Evolutionary conservation across 2,888 invertebrate species (phyloP).

Genomic region (Amiota mariae): DNA sequence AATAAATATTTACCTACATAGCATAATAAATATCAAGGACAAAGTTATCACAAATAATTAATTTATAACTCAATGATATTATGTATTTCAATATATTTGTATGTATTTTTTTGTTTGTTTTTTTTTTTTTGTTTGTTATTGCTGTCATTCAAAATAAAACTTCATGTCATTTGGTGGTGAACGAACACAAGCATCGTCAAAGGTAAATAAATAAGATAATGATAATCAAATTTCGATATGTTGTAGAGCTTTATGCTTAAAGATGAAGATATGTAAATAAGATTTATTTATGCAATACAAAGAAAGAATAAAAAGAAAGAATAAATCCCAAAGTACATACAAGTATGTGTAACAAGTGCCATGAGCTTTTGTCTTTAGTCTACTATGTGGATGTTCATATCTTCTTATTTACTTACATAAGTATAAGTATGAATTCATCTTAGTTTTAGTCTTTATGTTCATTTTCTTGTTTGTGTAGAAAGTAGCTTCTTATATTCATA

Average conservation of each 20-base stretch:
- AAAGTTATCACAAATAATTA: not conserved
- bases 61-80: not conserved
- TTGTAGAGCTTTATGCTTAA: not conserved
- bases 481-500: conserved; percentile 62
- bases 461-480: not conserved
- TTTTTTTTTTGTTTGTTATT: not conserved
- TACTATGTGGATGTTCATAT: not conserved
- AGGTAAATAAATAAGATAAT: conserved; percentile 7
- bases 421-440: not conserved
- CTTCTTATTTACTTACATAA: not conserved
- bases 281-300: conserved; percentile 20
- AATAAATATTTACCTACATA: too few relatives aligned
- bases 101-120: too few relatives aligned
- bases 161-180: not conserved
- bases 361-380: conserved; percentile 13
- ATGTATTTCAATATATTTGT: not conserved
- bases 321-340: not conserved
- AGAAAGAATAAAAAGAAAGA: not conserved
- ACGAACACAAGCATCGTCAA: not conserved
- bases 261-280: conserved; percentile 10
- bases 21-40: not conserved
- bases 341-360: conserved; percentile 22
- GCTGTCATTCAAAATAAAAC: not conserved
- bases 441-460: not conserved
- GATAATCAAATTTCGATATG: conserved; percentile 22